A percentile compares a stretch with the other conserved stretches of the same genome.
These are phyloP conservation scores for Silvanus unidentatus DNA, from an alignment of 2,888 invertebrate genomes.

Conservation along the genomic window DNA sequence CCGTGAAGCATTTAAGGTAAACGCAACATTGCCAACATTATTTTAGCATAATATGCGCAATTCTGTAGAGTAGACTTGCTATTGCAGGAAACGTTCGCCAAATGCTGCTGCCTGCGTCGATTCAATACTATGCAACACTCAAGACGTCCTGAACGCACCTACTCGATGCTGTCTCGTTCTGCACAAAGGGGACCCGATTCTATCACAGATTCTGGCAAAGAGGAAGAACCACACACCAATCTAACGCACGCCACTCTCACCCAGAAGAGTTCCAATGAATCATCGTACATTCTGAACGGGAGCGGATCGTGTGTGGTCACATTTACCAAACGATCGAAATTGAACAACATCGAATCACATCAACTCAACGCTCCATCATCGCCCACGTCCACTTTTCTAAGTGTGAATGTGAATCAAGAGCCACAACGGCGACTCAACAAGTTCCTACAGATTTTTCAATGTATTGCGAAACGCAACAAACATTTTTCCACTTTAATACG, in stretches of 20 bases:
- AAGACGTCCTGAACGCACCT: slow-evolving; percentile 28
- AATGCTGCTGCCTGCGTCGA: background rate
- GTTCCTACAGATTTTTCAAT: slow-evolving; percentile 17
- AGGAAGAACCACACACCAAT: slow-evolving; percentile 28
- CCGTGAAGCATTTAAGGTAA: slow-evolving; percentile 84
- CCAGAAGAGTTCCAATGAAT: background rate
- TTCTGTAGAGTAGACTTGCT: slow-evolving; percentile 15
- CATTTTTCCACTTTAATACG: slow-evolving; percentile 6
- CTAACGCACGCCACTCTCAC: slow-evolving; percentile 14
- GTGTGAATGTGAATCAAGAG: too few relatives aligned
- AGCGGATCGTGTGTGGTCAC: background rate
- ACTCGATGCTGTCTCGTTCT: slow-evolving; percentile 33
- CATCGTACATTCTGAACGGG: background rate
- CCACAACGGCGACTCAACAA: slow-evolving; percentile 6
- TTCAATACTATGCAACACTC: background rate
- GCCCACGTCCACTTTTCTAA: too few relatives aligned
- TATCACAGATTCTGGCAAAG: slow-evolving; percentile 30
- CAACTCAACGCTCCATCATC: too few relatives aligned
- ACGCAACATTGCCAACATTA: too few relatives aligned
- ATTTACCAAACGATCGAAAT: background rate
- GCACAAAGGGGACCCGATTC: slow-evolving; percentile 31
- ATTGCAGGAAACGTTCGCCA: slow-evolving; percentile 17
- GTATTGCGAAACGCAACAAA: slow-evolving; percentile 14
- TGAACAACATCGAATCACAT: too few relatives aligned
- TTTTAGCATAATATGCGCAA: too few relatives aligned